phyloP scores from a whole-genome alignment of 92 coral and sea anemone species.

The Epizoanthus rinbou region DNA sequence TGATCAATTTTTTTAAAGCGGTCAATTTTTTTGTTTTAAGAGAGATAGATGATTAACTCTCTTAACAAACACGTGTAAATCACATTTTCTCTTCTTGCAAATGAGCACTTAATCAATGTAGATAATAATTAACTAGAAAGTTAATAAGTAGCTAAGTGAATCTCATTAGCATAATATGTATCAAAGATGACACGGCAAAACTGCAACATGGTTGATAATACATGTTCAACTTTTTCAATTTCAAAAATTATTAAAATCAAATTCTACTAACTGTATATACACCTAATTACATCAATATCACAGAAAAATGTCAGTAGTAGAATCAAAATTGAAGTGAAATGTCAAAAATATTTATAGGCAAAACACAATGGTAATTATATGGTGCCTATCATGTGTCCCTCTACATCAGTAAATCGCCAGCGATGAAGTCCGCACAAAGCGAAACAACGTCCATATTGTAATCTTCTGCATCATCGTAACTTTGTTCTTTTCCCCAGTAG shows the following conservation, averaged over 20 bases:
- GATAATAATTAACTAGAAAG: neutral
- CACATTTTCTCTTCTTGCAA: neutral
- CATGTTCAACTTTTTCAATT: neutral
- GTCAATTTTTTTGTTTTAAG: neutral
- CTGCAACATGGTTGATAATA: constrained; percentile 5
- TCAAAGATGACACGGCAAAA: neutral
- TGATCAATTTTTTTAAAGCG: neutral
- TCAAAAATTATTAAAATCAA: neutral
- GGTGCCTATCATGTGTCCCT: neutral
- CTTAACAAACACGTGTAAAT: constrained; percentile 3
- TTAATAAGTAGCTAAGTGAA: no score
- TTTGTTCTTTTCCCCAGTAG: neutral
- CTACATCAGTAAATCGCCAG: neutral
- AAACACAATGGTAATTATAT: no score
- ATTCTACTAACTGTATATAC: neutral
- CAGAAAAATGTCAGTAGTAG: no score
- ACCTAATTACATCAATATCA: no score
- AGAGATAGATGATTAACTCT: neutral
- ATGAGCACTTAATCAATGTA: neutral
- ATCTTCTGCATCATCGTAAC: neutral
- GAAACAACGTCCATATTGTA: neutral
- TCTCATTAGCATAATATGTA: neutral
- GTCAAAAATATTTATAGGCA: no score
- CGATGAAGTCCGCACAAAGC: neutral
- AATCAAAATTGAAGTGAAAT: no score